A percentile compares a stretch with the other conserved stretches of the same genome.
Conservation (phyloP, 2,888 invertebrate species). For the Ochropleura plecta region DNA sequence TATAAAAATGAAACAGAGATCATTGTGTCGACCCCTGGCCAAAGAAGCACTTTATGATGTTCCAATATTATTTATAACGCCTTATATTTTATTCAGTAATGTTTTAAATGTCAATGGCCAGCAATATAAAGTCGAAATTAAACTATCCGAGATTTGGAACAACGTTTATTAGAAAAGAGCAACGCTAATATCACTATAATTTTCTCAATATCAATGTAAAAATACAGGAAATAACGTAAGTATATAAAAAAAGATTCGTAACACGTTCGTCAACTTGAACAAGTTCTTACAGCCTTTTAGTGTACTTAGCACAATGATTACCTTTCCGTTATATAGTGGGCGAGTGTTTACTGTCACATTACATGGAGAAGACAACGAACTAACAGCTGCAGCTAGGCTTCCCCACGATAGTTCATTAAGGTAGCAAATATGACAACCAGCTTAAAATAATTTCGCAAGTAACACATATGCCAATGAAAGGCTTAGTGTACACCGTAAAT, state of each 20-base stretch:
- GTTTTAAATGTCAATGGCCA: conserved; percentile 19
- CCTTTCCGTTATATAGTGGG: conserved; percentile 20
- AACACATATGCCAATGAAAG: background rate
- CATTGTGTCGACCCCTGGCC: conserved; percentile 39
- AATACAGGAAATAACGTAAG: conserved; percentile 46
- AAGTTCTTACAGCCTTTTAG: conserved; percentile 58
- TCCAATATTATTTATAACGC: conserved; percentile 24
- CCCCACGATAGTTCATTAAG: background rate
- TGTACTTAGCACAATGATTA: conserved; percentile 56
- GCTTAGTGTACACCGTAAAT: background rate
- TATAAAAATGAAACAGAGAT: conserved; percentile 61
- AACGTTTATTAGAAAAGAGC: conserved; percentile 49
- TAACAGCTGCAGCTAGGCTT: background rate
- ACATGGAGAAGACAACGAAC: conserved; percentile 29
- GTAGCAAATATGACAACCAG: background rate
- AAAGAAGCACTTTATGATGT: conserved; percentile 32
- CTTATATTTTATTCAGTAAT: conserved; percentile 19
- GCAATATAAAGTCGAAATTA: conserved; percentile 44
- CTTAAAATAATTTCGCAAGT: background rate
- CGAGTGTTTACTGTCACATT: conserved; percentile 3
- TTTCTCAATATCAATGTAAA: conserved; percentile 58
- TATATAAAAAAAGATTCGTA: conserved; percentile 54
- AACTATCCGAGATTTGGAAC: conserved; percentile 49
- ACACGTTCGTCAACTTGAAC: conserved; percentile 51
- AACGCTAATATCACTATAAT: conserved; percentile 53